Evolutionary conservation across 2,797 vertebrate genomes (phyloP), one percentile per base, ranked within the genome.

Genomic region (Anguilla pacifica): DNA sequence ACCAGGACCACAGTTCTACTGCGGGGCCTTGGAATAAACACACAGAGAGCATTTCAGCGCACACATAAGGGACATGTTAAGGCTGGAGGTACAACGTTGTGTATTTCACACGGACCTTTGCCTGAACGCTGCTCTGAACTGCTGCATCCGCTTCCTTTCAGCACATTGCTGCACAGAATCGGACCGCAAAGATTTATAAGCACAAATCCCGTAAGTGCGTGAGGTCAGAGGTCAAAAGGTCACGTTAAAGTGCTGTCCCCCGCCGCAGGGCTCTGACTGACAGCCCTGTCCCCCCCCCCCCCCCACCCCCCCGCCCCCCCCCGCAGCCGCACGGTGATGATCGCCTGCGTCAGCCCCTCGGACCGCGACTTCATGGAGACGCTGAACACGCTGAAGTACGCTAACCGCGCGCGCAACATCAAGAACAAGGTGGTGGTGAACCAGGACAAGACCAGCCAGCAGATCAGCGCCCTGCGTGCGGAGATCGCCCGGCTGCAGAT

Each of bases 311-410:
- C 25, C 6, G 0, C 39, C 15, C 10, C 70, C 49, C 25, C 51
- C 74, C 35, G 0, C 90, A 99, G 98, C 93, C 97, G 96, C 91
- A 99, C 98, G 11, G 93, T 99, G 93, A 99, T 99, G 98, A 99
- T 99, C 0, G 98, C 98, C 87, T 99, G 98, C 0, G 96, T 99
- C 93, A 99, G 98, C 92, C 98, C 98, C 1, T 99, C 98, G 0
- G 98, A 99, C 94, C 97, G 98, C 0, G 98, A 99, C 93, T 99
- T 99, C 95, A 99, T 99, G 98, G 98, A 99, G 95, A 99, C 98
- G 0, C 95, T 99, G 87, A 99, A 98, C 95, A 99, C 98, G 0
- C 96, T 99, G 89, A 99, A 99, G 87, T 99, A 99, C 0, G 98
- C 98, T 81, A 99, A 99, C 88, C 96, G 98, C 0, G 98, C 98